Evolutionary conservation across 2,888 invertebrate genomes (phyloP).

Genomic region (Aphrophora alni): DNA sequence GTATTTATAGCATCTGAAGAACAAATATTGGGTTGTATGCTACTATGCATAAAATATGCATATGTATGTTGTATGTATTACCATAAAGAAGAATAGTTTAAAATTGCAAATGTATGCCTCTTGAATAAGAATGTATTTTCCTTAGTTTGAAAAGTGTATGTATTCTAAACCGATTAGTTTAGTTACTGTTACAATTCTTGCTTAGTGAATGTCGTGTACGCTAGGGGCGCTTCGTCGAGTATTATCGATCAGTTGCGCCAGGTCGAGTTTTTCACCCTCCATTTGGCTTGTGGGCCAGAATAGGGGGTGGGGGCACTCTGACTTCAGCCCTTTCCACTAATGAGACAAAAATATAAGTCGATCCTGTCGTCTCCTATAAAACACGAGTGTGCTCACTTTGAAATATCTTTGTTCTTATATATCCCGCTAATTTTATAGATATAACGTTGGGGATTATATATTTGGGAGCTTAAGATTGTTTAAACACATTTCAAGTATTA

Average conservation of each 20-base stretch:
- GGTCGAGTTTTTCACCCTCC: constrained; percentile 9
- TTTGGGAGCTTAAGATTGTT: no score
- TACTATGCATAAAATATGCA: no score
- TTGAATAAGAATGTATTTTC: no score
- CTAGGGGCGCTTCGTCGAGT: constrained; percentile 9
- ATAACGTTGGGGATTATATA: no score
- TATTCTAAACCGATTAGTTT: not conserved
- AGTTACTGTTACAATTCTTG: not conserved
- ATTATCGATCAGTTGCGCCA: constrained; percentile 3
- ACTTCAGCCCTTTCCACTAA: constrained; percentile 6
- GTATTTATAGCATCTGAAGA: no score
- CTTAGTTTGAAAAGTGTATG: not conserved
- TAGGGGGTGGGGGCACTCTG: not conserved
- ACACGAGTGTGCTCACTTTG: not conserved
- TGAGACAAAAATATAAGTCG: constrained; percentile 6
- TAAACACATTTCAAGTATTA: no score
- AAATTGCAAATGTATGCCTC: no score
- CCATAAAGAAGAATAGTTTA: no score
- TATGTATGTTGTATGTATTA: no score
- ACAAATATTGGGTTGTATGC: no score
- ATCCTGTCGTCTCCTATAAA: not conserved
- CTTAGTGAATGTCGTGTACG: not conserved
- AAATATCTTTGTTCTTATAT: not conserved
- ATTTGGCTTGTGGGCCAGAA: constrained; percentile 9
- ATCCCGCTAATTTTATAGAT: not conserved